Evolutionary conservation across 2,113 vertebrate genomes (phyloP).

Genomic region (Litocranius walleri): DNA sequence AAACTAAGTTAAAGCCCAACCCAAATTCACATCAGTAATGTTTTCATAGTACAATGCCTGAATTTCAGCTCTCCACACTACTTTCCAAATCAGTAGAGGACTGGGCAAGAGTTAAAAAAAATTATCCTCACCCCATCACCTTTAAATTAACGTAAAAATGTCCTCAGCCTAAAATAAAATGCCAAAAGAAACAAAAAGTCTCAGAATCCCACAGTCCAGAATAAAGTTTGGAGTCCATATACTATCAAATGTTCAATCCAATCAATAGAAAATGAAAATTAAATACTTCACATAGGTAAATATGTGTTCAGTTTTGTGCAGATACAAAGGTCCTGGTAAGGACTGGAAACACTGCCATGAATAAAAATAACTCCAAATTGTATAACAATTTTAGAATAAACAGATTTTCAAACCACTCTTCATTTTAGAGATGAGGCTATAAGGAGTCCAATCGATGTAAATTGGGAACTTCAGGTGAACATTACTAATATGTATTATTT

Average conservation of each 20-base stretch:
- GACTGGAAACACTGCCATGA: not conserved
- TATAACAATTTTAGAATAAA: not conserved
- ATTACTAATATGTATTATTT: not conserved
- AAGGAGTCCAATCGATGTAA: not conserved
- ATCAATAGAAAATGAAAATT: conserved; percentile 4
- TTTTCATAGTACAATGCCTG: not conserved
- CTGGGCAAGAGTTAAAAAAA: not conserved
- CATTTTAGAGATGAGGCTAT: not conserved
- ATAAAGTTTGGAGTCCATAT: not conserved
- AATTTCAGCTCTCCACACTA: not conserved
- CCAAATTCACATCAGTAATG: not conserved
- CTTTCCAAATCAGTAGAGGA: not conserved
- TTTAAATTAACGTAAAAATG: not conserved
- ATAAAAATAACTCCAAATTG: not conserved
- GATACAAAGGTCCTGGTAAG: not conserved
- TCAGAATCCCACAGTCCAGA: not conserved
- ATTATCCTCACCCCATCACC: not conserved
- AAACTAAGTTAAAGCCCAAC: not conserved
- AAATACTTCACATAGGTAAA: not conserved
- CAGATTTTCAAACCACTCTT: not conserved
- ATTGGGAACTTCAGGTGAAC: not conserved
- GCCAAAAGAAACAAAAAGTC: not conserved
- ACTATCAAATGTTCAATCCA: not conserved
- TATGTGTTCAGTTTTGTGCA: not conserved
- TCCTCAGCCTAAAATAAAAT: not conserved